Base-by-base conservation (phyloP, 2,888 invertebrate genomes). In the Liopterus haemorrhoidalis region DNA sequence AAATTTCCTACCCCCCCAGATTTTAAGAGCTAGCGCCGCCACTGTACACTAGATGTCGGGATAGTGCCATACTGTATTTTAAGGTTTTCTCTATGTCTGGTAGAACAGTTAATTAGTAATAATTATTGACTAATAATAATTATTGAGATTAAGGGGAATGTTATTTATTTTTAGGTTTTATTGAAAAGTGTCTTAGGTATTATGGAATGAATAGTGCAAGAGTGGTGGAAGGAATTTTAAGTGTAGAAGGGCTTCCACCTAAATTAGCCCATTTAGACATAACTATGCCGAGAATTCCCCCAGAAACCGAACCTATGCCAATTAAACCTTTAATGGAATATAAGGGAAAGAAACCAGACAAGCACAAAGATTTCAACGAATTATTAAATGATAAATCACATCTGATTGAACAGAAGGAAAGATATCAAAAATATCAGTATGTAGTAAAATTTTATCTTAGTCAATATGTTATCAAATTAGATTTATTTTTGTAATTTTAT, bases 221-320 rank as follows among this genome's bases (percentile, higher is more conserved):
- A 54, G 89, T 90, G 2, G 83, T 95, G 47, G 82, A 89, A 62
- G 85, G 86, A 33, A 71, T 94, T 47, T 67, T 95, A 36, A n/a
- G n/a, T n/a, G 93, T 93, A 66, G 79, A 81, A 54, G 78, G 74
- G 50, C 66, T 85, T 19, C 80, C 82, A 2, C 62, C 71, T 0
- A 59, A 67, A 25, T 37, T 53, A 24, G 20, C 28, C 32, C 41
- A 54, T 21, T 19, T 67, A 40, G 78, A 82, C 65, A 70, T 68
- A 30, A 65, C 64, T 5, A 65, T 81, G 35, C 76, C 78, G 1
- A 72, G 79, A 49, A 79, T 84, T 52, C 82, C 83, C 0, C 73
- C 76, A 11, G 83, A 83, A 52, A 30, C 61, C 62, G 1, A 56
- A 59, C 53, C 62, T 59, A 5, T 58, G 57, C 52, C 49, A 60